Base-by-base conservation (phyloP, 2,113 vertebrate genomes). In the Clarias gariepinus region DNA sequence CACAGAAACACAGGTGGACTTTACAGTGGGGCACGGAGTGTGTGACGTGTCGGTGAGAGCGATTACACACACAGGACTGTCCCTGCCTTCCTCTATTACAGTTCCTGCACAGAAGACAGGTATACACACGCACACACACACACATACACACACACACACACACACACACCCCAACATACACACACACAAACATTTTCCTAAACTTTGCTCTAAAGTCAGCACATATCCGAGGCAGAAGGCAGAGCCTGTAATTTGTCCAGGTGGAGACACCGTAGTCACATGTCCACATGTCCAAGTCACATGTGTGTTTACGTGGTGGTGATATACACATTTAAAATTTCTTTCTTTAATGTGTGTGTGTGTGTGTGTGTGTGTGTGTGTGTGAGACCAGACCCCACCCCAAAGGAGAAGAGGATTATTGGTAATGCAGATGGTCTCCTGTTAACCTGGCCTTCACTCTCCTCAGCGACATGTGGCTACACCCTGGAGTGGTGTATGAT, bases 401-500 rank as follows among this genome's bases (percentile, higher is more conserved):
- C 16, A 30, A 47, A 33, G 60, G 58, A 82, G 61, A 86, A 85
- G 82, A 90, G 82, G 89, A 84, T 90, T 61, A 23, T 82, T 55
- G 91, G 90, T 41, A 78, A 71, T 77, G 3, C 36, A 13, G 66
- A 86, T 15, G 91, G 89, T 41, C 91, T 94, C 61, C 63, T 55
- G 57, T 85, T 95, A 69, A 81, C 85, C 12, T 95, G 94, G 93
- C 52, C 73, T 0, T 1, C 76, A 2, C 41, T 81, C 53, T 84
- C 86, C 12, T 60, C 25, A 10, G 83, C 87, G 71, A 90, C 91
- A 11, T 94, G 93, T 89, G 92, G 91, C 23, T 93, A 93, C 53
- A 90, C 81, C 3, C 89, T 94, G 68, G 92, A 94, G 64, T 94
- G 94, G 94, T 94, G 90, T 88, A 13, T 21, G 33, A 18, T 66